Evolutionary conservation across 2,888 invertebrate species (phyloP), one percentile per base, ranked within the genome.

Genomic region (Neoascia interrupta): DNA sequence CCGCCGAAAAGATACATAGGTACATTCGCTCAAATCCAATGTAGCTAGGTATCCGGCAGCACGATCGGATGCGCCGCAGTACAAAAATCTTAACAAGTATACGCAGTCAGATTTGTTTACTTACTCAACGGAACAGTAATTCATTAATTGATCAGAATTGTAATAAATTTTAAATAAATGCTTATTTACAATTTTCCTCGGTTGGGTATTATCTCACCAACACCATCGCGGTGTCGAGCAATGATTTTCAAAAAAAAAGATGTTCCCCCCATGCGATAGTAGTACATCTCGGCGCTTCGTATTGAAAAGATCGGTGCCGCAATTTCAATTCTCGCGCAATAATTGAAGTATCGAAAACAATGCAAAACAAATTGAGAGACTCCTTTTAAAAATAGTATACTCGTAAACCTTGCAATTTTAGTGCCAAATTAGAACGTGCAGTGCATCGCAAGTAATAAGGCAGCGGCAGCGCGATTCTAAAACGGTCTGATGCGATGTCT

Each of bases 101-200:
- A n/a, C n/a, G n/a, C n/a, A n/a, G n/a, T n/a, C n/a, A n/a, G n/a
- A n/a, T n/a, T n/a, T n/a, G n/a, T n/a, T n/a, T n/a, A n/a, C n/a
- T n/a, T n/a, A n/a, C n/a, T n/a, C n/a, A n/a, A n/a, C n/a, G n/a
- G n/a, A n/a, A n/a, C n/a, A n/a, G n/a, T n/a, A n/a, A n/a, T n/a
- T n/a, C n/a, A n/a, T 61, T 60, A 61, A 53, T 61, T 61, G 36
- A 56, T 56, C 31, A 41, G n/a, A 72, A 72, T 26, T 63, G 54
- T 37, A 58, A 45, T 43, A 51, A 51, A 21, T 49, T 53, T 37
- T 11, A 39, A 31, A 15, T 43, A 54, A 10, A n/a, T 2, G 19
- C n/a, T 16, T 41, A 23, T 47, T 34, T 72, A 26, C 23, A 23
- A 47, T 21, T 18, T 63, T 43, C 31, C 47, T n/a, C n/a, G n/a